Evolutionary conservation across 2,797 vertebrate species (phyloP).

Genomic region (Cyprinella venusta): DNA sequence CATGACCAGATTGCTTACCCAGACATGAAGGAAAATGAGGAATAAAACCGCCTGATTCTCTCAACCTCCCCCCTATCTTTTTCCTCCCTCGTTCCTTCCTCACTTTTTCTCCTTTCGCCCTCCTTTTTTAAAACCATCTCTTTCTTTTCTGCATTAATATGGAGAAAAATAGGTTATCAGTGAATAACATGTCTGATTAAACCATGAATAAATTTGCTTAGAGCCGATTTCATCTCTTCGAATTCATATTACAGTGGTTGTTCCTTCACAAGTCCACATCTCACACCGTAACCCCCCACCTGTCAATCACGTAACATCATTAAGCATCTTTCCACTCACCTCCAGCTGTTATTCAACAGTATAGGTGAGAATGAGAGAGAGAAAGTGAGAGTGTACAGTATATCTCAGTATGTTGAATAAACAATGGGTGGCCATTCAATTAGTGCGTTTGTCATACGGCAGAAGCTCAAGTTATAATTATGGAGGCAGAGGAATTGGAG

Average conservation of each 20-base stretch:
- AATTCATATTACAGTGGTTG: conserved; percentile 29
- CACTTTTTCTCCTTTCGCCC: conserved; percentile 8
- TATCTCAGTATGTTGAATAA: not conserved
- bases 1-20: conserved; percentile 75
- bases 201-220: conserved; percentile 49
- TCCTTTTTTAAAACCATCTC: conserved; percentile 34
- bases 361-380: not conserved
- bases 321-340: conserved; percentile 10
- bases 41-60: conserved; percentile 69
- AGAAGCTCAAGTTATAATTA: not conserved
- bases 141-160: conserved; percentile 46
- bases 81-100: conserved; percentile 39
- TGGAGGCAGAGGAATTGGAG: not conserved
- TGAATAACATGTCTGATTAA: conserved; percentile 58
- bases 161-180: conserved; percentile 37
- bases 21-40: conserved; percentile 75
- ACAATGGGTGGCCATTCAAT: not conserved
- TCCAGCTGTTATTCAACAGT: conserved; percentile 30
- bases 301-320: conserved; percentile 39
- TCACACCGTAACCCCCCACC: not conserved
- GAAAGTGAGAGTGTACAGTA: not conserved
- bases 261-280: conserved; percentile 37
- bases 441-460: not conserved
- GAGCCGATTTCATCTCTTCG: conserved; percentile 38
- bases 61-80: conserved; percentile 50